phyloP scores from a whole-genome alignment of 2,888 invertebrate genomes.

The Athalia circularis region DNA sequence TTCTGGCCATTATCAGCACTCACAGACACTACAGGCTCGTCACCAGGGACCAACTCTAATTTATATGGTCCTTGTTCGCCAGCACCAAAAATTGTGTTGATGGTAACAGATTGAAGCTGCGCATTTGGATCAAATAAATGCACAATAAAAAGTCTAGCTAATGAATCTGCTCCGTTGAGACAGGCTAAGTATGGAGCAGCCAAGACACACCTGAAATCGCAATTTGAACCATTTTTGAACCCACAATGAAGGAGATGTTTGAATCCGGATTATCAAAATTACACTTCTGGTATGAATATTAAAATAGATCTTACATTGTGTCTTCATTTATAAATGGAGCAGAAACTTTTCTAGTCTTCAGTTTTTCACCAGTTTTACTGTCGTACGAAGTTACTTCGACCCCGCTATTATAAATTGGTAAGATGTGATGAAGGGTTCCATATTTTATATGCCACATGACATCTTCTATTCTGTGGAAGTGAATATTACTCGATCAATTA shows the following conservation, averaged over 20 bases:
- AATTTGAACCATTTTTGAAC: neutral
- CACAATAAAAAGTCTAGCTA: constrained; percentile 78
- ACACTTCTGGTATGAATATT: neutral
- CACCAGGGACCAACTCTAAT: constrained; percentile 65
- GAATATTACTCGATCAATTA: constrained; percentile 16
- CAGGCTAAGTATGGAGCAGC: constrained; percentile 82
- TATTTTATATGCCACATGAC: constrained; percentile 71
- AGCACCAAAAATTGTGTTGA: constrained; percentile 69
- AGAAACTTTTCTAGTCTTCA: constrained; percentile 65
- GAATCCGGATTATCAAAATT: neutral
- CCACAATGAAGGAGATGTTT: neutral
- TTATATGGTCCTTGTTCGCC: constrained; percentile 67
- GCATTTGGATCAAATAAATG: constrained; percentile 75
- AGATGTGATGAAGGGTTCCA: constrained; percentile 69
- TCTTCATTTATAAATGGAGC: constrained; percentile 68
- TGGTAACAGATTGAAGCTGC: constrained; percentile 64
- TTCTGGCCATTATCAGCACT: constrained; percentile 64
- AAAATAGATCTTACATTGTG: constrained; percentile 63
- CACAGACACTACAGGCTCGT: constrained; percentile 65
- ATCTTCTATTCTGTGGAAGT: constrained; percentile 65
- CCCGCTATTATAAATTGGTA: constrained; percentile 68
- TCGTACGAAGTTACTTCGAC: constrained; percentile 70
- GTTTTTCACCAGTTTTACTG: constrained; percentile 70
- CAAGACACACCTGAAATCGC: constrained; percentile 78
- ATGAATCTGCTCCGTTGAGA: constrained; percentile 75